Evolutionary conservation across 2,888 invertebrate species (phyloP).

Genomic region (Ferrisia virgata): DNA sequence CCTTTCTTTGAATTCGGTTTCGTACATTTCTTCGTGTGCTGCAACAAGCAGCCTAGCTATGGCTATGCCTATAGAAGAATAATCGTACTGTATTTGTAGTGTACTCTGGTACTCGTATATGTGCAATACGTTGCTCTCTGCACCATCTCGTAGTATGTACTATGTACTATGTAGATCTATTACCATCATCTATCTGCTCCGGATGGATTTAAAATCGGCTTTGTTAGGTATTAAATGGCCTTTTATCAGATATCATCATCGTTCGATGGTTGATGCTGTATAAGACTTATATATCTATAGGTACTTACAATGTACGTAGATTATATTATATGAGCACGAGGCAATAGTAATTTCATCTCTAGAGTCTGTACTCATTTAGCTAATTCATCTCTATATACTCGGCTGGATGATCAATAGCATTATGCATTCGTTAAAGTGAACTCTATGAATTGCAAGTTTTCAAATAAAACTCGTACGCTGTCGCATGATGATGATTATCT

Average conservation of each 20-base stretch:
- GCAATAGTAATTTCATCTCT: not conserved
- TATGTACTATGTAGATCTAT: too few species aligned
- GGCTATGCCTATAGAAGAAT: too few species aligned
- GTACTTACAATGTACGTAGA: too few species aligned
- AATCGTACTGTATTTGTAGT: not conserved
- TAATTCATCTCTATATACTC: not conserved
- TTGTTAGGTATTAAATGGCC: not conserved
- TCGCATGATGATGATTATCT: not conserved
- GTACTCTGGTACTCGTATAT: too few species aligned
- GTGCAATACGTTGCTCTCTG: not conserved
- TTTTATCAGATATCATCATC: not conserved
- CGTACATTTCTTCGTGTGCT: not conserved
- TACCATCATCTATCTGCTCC: not conserved
- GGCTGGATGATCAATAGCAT: not conserved
- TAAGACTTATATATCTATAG: too few species aligned
- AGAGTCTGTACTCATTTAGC: not conserved
- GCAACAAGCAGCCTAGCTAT: too few species aligned
- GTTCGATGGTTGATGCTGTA: not conserved
- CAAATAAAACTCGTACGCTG: not conserved
- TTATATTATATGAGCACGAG: not conserved
- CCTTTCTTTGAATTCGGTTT: conserved; percentile 17
- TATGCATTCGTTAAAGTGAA: too few species aligned
- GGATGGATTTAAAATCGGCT: not conserved
- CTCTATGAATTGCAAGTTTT: not conserved
- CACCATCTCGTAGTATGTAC: too few species aligned